These are phyloP conservation scores for Villa cingulata DNA, from an alignment of 2,888 invertebrate species.

Conservation along the genomic window DNA sequence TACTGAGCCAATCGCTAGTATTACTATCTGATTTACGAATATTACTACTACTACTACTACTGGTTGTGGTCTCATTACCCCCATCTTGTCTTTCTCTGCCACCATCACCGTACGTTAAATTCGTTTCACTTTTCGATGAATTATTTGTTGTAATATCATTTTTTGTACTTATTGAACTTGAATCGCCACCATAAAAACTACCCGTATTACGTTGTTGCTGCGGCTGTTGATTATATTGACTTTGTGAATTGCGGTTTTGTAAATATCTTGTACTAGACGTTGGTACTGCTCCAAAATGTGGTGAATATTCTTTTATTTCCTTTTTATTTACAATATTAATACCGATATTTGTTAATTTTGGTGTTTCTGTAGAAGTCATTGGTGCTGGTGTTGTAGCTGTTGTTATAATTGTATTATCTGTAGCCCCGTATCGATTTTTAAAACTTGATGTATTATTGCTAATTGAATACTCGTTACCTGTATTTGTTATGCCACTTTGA, in stretches of 20 bases:
- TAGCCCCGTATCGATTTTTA: slow-evolving; percentile 28
- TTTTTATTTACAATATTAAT: slow-evolving; percentile 18
- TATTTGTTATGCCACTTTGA: slow-evolving; percentile 15
- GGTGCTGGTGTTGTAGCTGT: slow-evolving; percentile 1
- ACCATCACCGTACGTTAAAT: slow-evolving; percentile 15
- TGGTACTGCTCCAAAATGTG: slow-evolving; percentile 20
- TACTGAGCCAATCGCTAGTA: slow-evolving; percentile 21
- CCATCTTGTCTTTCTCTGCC: background rate
- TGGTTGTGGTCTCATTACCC: background rate
- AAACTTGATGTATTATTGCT: slow-evolving; percentile 16
- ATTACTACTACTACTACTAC: slow-evolving; percentile 7
- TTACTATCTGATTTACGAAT: slow-evolving; percentile 22
- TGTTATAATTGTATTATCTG: slow-evolving; percentile 19
- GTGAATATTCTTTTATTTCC: slow-evolving; percentile 19
- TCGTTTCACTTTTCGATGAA: slow-evolving; percentile 17
- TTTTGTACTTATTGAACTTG: slow-evolving; percentile 7
- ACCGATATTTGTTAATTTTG: background rate
- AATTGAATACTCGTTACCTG: slow-evolving; percentile 21
- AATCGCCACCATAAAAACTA: background rate
- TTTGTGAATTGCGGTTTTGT: slow-evolving; percentile 10
- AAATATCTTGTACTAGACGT: slow-evolving; percentile 17
- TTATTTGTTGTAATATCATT: slow-evolving; percentile 12
- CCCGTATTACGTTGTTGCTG: background rate
- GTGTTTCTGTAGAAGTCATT: background rate
- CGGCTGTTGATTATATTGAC: background rate